Percentiles rank a stretch among this genome's conserved stretches.
phyloP scores from a whole-genome alignment of 1,140 invertebrate species.

The Arion vulgaris region DNA sequence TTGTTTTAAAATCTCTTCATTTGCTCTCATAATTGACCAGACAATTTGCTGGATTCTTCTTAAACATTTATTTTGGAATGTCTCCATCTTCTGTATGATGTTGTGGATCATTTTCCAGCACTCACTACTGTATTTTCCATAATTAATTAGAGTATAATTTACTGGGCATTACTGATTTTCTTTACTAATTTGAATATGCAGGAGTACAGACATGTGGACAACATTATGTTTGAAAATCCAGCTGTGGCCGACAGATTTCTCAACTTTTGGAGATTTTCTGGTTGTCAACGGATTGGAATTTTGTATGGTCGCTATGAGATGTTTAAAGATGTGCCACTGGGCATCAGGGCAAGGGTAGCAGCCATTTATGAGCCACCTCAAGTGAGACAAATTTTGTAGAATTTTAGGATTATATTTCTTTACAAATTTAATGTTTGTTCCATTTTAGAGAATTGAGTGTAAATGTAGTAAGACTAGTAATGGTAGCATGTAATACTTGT shows the following conservation, averaged over 20 bases:
- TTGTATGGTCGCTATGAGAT: conserved; percentile 94
- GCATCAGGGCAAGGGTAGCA: conserved; percentile 91
- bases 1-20: too few species aligned
- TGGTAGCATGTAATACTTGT: too few species aligned
- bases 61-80: too few species aligned
- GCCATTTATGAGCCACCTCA: conserved; percentile 99
- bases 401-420: too few species aligned
- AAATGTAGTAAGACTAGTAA: too few species aligned
- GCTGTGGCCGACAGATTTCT: conserved; percentile 95
- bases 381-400: conserved; percentile 74
- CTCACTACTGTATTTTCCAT: too few species aligned
- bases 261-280: conserved; percentile 95
- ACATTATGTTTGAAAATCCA: conserved; percentile 97
- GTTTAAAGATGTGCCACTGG: conserved; percentile 94
- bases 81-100: too few species aligned
- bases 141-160: too few species aligned
- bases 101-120: too few species aligned
- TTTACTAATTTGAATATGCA: conserved; percentile 71
- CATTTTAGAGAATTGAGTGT: background rate
- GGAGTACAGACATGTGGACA: conserved; percentile 96
- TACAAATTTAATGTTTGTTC: background rate
- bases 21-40: too few species aligned
- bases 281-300: conserved; percentile 93
- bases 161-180: too few species aligned
- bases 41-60: too few species aligned